Evolutionary conservation across 2,888 invertebrate genomes (phyloP).

Genomic region (Halictus ligatus): DNA sequence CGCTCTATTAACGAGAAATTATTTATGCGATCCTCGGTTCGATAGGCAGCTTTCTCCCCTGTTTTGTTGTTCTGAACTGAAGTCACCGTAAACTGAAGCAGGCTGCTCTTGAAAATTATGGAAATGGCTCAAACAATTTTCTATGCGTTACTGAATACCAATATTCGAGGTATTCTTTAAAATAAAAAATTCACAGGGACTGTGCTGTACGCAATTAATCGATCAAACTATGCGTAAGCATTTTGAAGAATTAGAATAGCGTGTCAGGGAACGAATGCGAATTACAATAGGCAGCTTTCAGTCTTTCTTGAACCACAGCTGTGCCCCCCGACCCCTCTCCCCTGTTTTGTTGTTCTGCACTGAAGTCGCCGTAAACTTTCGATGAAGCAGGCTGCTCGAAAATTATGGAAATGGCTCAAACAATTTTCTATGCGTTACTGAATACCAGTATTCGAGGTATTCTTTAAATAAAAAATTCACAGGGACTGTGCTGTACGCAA

Average conservation of each 20-base stretch:
- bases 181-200: too few relatives aligned
- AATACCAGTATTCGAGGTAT: too few relatives aligned
- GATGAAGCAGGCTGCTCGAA: neutral
- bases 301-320: neutral
- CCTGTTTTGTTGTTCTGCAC: neutral
- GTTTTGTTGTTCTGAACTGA: neutral
- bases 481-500: neutral
- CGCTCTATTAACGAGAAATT: slow-evolving; percentile 11
- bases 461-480: too few relatives aligned
- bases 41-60: neutral
- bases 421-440: too few relatives aligned
- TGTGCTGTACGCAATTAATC: neutral
- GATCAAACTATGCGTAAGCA: neutral
- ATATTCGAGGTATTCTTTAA: too few relatives aligned
- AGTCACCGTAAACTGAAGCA: neutral
- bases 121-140: too few relatives aligned
- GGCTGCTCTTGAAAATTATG: too few relatives aligned
- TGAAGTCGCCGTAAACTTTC: neutral
- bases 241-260: neutral
- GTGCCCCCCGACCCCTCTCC: neutral
- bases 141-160: too few relatives aligned
- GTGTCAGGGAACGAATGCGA: too few relatives aligned
- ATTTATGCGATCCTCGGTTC: neutral
- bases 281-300: neutral
- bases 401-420: too few relatives aligned